Percentiles rank a stretch among this genome's conserved stretches.
phyloP scores from a whole-genome alignment of 2,113 vertebrate species.

The Ctenomys sociabilis region DNA sequence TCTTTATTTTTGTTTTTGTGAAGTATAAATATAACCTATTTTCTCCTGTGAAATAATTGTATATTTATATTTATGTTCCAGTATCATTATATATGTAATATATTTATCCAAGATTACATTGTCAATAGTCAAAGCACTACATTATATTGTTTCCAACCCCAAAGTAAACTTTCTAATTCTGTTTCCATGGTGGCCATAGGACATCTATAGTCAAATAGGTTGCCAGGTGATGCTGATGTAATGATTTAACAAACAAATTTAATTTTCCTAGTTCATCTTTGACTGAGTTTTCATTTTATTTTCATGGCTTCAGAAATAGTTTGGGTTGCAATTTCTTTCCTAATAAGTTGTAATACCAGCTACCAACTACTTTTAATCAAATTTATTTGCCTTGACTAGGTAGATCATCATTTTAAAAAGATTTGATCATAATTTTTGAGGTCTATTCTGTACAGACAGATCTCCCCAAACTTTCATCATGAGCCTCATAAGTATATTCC shows the following conservation, averaged over 20 bases:
- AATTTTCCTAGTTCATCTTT: not conserved
- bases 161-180: not conserved
- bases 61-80: not conserved
- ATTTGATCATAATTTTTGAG: not conserved
- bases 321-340: not conserved
- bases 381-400: not conserved
- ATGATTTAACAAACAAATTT: not conserved
- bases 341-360: not conserved
- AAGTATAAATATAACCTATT: not conserved
- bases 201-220: not conserved
- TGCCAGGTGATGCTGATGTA: not conserved
- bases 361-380: conserved; percentile 6
- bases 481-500: not conserved
- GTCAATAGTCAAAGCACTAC: not conserved
- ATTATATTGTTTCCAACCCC: not conserved
- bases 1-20: not conserved
- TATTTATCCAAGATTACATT: not conserved
- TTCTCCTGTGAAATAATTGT: not conserved
- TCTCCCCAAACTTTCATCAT: not conserved
- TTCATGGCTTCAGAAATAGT: not conserved
- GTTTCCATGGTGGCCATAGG: not conserved
- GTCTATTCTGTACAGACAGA: not conserved
- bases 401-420: not conserved
- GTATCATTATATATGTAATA: not conserved
- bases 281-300: conserved; percentile 23